Base-by-base conservation (phyloP, 1,140 invertebrate species). In the Drosophila grimshawi region DNA sequence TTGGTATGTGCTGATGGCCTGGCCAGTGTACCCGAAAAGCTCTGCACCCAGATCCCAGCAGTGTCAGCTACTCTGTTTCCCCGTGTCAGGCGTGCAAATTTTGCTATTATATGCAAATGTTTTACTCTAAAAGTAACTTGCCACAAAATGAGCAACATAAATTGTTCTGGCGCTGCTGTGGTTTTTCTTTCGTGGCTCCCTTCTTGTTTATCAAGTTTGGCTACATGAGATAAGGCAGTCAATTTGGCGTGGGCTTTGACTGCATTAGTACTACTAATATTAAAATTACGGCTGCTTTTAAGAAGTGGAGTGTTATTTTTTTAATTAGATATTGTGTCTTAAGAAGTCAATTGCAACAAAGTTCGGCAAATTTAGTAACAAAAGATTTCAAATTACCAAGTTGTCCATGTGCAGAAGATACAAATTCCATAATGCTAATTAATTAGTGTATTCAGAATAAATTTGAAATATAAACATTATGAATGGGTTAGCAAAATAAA, bases 31-130 rank as follows among this genome's bases (percentile, higher is more conserved):
- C 6, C 55, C 37, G 3, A 45, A 29, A n/a, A 43, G 19, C 55
- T 39, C 53, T 33, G 11, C 45, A 48, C 35, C 55, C 53, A 64
- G 39, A 35, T 80, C 29, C 74, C 81, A 67, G 57, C 45, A 66
- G 65, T 71, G 81, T 78, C 82, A 81, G 75, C 75, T 78, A 56
- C 62, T 70, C 29, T n/a, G 46, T 30, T 37, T 55, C 45, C 32
- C 32, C 10, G 30, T 37, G 37, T 8, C 19, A 19, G 33, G 27
- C 46, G 49, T 73, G 82, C 63, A 78, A 72, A 78, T 86, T 81
- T 77, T 79, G 30, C 70, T 72, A 86, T 76, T 81, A 86, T 86
- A 86, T 86, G 82, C 82, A 86, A 86, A 86, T 85, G 85, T 80
- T 63, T 65, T 51, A 71, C 60, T 67, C 48, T 72, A 32, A 59